Conservation (phyloP, 1,140 invertebrate genomes). For the Aleiodes sp. region DNA sequence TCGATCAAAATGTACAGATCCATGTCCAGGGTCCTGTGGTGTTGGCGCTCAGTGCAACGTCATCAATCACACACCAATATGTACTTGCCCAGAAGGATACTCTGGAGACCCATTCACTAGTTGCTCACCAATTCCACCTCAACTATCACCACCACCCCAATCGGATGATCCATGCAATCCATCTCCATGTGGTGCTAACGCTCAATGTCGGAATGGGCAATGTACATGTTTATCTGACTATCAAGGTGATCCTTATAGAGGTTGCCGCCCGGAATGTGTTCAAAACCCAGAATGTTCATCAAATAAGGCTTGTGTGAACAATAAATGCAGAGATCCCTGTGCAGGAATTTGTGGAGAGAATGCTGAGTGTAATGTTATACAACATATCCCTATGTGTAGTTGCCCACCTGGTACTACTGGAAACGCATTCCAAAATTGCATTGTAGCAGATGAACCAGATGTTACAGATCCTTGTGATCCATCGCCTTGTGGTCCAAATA, state of each 20-base stretch:
- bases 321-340: slow-evolving; percentile 78
- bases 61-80: slow-evolving; percentile 66
- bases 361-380: slow-evolving; percentile 77
- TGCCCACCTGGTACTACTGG: slow-evolving; percentile 77
- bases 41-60: slow-evolving; percentile 64
- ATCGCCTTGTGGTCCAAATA: slow-evolving; percentile 73
- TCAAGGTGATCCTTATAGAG: slow-evolving; percentile 76
- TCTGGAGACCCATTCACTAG: slow-evolving; percentile 56
- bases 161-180: slow-evolving; percentile 70
- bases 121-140: slow-evolving; percentile 35
- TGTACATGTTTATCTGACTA: slow-evolving; percentile 78
- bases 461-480: slow-evolving; percentile 66
- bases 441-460: slow-evolving; percentile 61
- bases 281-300: slow-evolving; percentile 75
- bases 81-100: slow-evolving; percentile 67
- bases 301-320: slow-evolving; percentile 74
- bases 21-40: slow-evolving; percentile 67
- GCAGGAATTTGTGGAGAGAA: slow-evolving; percentile 77
- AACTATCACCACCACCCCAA: slow-evolving; percentile 13
- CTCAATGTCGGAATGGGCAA: slow-evolving; percentile 74
- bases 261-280: slow-evolving; percentile 78
- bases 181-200: slow-evolving; percentile 78
- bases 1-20: slow-evolving; percentile 61
- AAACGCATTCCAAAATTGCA: slow-evolving; percentile 75
- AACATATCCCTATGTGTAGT: slow-evolving; percentile 79